Percentiles rank a stretch among this genome's conserved stretches.
Evolutionary conservation across 2,888 invertebrate genomes (phyloP).

Genomic region (Oscheius sp.): DNA sequence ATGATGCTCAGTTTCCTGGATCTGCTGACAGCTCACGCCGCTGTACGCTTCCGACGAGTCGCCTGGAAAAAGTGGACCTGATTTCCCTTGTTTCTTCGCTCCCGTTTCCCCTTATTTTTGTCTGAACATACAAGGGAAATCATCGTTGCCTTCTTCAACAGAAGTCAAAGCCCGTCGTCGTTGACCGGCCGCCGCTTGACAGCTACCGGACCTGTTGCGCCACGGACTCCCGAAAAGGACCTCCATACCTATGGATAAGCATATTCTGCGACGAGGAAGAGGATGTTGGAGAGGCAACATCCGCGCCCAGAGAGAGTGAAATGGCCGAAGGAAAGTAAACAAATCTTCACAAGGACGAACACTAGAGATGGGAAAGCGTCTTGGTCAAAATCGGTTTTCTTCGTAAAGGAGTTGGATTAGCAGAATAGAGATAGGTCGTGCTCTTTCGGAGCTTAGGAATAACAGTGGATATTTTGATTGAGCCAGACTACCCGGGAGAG

Average conservation of each 20-base stretch:
- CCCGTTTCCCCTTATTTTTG: background rate
- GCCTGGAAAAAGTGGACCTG: slow-evolving; percentile 16
- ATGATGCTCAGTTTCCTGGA: slow-evolving; percentile 14
- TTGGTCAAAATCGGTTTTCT: too few species aligned
- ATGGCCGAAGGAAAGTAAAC: slow-evolving; percentile 15
- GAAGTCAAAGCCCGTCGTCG: slow-evolving; percentile 15
- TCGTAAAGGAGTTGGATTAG: too few species aligned
- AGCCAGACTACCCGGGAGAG: too few species aligned
- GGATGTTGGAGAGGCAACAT: slow-evolving; percentile 3
- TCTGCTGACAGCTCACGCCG: slow-evolving; percentile 21
- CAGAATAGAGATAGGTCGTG: too few species aligned
- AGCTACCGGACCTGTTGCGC: background rate
- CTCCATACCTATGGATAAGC: slow-evolving; percentile 24
- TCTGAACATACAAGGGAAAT: background rate
- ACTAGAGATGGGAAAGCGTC: too few species aligned
- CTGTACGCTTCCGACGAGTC: slow-evolving; percentile 33
- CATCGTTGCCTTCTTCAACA: slow-evolving; percentile 17
- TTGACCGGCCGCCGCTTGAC: background rate
- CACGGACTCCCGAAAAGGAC: slow-evolving; percentile 5
- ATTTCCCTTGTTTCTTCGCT: background rate
- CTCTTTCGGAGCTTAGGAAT: too few species aligned
- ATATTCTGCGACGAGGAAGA: slow-evolving; percentile 18
- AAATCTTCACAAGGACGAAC: slow-evolving; percentile 8
- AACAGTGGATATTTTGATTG: too few species aligned
- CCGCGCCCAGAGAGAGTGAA: background rate